phyloP scores from a whole-genome alignment of 2,113 vertebrate species.

The Garra rufa region DNA sequence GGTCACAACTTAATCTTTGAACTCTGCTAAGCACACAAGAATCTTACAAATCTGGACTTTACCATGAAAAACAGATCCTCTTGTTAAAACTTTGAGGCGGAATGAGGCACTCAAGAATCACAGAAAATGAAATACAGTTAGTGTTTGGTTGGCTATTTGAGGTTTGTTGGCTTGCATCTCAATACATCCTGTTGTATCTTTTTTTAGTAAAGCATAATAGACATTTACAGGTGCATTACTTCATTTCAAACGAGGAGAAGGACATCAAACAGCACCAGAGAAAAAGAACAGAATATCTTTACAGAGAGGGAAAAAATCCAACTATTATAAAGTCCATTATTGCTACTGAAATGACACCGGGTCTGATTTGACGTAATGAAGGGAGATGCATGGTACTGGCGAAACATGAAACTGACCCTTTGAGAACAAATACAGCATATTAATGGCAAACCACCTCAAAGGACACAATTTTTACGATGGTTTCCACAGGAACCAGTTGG shows the following conservation, averaged over 20 bases:
- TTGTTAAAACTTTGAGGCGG: constrained; percentile 48
- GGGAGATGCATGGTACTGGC: constrained; percentile 44
- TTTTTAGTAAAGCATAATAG: constrained; percentile 22
- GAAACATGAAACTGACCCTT: constrained; percentile 27
- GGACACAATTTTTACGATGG: constrained; percentile 25
- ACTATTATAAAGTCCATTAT: constrained; percentile 49
- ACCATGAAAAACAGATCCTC: constrained; percentile 21
- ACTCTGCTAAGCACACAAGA: constrained; percentile 22
- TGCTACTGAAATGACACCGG: constrained; percentile 58
- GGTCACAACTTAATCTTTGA: constrained; percentile 30
- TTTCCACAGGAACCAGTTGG: constrained; percentile 55
- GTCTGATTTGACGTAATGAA: constrained; percentile 33
- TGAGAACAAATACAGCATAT: constrained; percentile 44
- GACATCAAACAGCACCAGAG: constrained; percentile 20
- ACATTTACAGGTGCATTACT: constrained; percentile 32
- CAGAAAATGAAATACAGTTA: constrained; percentile 46
- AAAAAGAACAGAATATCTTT: background rate
- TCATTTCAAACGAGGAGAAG: constrained; percentile 35
- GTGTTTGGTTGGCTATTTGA: constrained; percentile 56
- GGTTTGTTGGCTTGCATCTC: constrained; percentile 51
- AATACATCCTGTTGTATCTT: constrained; percentile 16
- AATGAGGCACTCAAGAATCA: constrained; percentile 53
- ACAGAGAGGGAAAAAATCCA: constrained; percentile 29
- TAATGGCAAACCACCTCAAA: constrained; percentile 31
- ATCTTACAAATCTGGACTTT: constrained; percentile 27